Evolutionary conservation across 2,113 vertebrate species (phyloP).

Genomic region (Eulacestoma nigropectus): DNA sequence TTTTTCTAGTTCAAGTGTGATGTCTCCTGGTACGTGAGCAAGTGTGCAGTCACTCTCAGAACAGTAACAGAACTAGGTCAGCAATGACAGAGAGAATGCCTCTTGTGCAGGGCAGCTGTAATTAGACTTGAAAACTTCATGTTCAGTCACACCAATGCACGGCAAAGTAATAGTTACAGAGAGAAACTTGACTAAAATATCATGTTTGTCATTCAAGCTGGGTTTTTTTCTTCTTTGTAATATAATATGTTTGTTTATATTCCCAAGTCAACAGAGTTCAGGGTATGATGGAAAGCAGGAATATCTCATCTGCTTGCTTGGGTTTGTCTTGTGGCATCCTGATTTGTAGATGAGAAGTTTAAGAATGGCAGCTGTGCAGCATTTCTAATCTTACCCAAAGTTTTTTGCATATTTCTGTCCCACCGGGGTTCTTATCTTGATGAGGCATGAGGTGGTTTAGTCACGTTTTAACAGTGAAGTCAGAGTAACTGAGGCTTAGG

Average conservation of each 20-base stretch:
- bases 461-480: not conserved
- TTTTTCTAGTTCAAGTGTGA: not conserved
- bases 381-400: not conserved
- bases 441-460: not conserved
- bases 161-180: not conserved
- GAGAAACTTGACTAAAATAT: not conserved
- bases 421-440: not conserved
- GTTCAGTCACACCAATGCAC: not conserved
- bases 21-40: not conserved
- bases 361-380: not conserved
- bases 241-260: not conserved
- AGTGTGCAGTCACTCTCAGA: not conserved
- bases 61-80: not conserved
- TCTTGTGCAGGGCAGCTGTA: not conserved
- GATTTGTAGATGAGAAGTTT: not conserved
- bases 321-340: not conserved
- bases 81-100: not conserved
- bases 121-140: not conserved
- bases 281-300: not conserved
- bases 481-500: not conserved
- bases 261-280: not conserved
- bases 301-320: not conserved
- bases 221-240: not conserved
- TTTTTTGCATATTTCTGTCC: not conserved
- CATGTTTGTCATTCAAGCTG: not conserved